Evolutionary conservation across 2,113 vertebrate genomes (phyloP), one percentile per base, ranked within the genome.

Genomic region (Chrysemys picta): DNA sequence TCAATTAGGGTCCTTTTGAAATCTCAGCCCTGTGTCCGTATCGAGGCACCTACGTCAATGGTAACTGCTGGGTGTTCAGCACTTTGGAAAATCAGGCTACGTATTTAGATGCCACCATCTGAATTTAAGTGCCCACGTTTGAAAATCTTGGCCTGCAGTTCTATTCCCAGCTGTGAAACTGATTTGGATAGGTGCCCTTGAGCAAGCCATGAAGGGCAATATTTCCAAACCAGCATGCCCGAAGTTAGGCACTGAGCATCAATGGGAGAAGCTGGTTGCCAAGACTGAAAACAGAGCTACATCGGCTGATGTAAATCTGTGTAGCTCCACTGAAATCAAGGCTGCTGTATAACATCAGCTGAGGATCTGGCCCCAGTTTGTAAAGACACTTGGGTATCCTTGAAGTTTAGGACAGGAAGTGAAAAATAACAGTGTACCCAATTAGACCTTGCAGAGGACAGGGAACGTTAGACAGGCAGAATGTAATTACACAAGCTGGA

Each of bases 391-490:
- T 85, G 82, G 45, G 57, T 72, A 90, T 92, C 24, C 75, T 47
- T 78, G 42, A 47, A 78, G 24, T 47, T 47, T 29, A 25, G 42
- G 75, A 78, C 25, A 57, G 59, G 53, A 79, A 65, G n/a, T 5
- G 4, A 87, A 54, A 80, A 92, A 80, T 24, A 83, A 93, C 80
- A 50, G 88, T 54, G 27, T 75, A 52, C 85, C 53, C 89, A 93
- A 93, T 89, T 89, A 92, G 95, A 95, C 84, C 47, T 38, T 75
- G 80, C 49, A 80, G 78, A 88, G 50, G 57, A 91, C 57, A 75
- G 85, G 87, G 84, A 95, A 92, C 95, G 94, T 92, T 87, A 87
- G n/a, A 27, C 83, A 85, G 89, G 85, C 81, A 88, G 81, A 94
- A 84, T 81, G 75, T 79, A 92, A 96, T 95, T 96, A 93, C 31